Evolutionary conservation across 2,888 invertebrate species (phyloP).

Genomic region (Tenthredo distinguenda): DNA sequence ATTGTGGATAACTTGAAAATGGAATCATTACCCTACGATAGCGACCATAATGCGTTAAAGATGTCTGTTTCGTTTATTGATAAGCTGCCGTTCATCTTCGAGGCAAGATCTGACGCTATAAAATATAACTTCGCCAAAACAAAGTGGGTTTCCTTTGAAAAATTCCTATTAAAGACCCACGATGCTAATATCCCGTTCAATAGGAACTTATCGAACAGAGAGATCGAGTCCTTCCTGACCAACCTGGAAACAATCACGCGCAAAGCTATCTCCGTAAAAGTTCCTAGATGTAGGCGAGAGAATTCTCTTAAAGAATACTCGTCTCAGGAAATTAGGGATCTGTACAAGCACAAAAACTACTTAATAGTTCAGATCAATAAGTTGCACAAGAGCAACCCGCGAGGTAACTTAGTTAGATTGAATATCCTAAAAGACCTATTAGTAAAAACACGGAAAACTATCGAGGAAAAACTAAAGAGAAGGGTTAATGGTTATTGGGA

Average conservation of each 20-base stretch:
- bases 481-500: not conserved
- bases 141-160: slow-evolving; percentile 50
- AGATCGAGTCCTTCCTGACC: slow-evolving; percentile 53
- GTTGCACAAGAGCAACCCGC: not conserved
- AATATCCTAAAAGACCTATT: slow-evolving; percentile 4
- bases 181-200: slow-evolving; percentile 16
- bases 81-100: not conserved
- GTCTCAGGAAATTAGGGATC: not conserved
- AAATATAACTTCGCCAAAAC: slow-evolving; percentile 53
- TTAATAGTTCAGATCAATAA: not conserved
- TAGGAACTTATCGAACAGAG: slow-evolving; percentile 53
- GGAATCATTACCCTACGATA: slow-evolving; percentile 33
- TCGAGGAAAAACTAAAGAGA: not conserved
- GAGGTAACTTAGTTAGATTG: not conserved
- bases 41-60: slow-evolving; percentile 55
- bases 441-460: not conserved
- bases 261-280: not conserved
- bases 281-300: not conserved
- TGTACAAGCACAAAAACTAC: not conserved
- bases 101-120: not conserved
- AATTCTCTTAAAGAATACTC: not conserved
- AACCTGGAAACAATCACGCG: not conserved
- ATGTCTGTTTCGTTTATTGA: not conserved
- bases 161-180: no score
- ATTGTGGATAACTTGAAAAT: slow-evolving; percentile 31